phyloP scores from a whole-genome alignment of 1,140 invertebrate genomes.

The Temnothorax longispinosus region DNA sequence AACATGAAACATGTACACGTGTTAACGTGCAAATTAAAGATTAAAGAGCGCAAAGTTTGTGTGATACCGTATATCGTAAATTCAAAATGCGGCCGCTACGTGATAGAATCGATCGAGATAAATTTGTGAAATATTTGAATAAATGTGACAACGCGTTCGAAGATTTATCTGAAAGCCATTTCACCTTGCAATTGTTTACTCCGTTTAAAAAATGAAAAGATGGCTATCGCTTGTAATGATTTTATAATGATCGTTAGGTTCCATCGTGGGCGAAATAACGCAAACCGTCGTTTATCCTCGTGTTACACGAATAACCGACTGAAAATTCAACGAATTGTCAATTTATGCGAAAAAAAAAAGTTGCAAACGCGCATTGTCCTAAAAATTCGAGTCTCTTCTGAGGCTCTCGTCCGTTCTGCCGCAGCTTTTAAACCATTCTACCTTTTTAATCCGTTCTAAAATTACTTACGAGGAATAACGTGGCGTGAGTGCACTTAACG shows the following conservation, averaged over 20 bases:
- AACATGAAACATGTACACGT: background rate
- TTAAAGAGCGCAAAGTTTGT: background rate
- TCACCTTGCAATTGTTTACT: background rate
- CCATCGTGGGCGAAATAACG: background rate
- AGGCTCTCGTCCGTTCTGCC: background rate
- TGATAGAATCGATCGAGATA: background rate
- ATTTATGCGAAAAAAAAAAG: background rate
- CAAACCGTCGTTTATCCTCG: background rate
- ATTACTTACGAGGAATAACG: background rate
- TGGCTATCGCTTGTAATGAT: background rate
- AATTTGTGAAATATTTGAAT: background rate
- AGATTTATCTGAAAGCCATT: background rate
- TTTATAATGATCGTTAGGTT: conserved; percentile 1
- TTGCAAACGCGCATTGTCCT: background rate
- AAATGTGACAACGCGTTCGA: background rate
- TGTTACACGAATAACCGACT: background rate
- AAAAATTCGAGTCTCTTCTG: background rate
- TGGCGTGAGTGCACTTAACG: background rate
- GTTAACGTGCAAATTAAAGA: conserved; percentile 22
- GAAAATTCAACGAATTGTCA: background rate
- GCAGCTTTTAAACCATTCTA: background rate
- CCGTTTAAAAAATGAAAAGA: background rate
- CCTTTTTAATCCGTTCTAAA: background rate
- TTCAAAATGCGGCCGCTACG: background rate
- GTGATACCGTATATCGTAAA: conserved; percentile 5